Base-by-base conservation (phyloP, 2,888 invertebrate species). In the Eristalinus sepulchralis region DNA sequence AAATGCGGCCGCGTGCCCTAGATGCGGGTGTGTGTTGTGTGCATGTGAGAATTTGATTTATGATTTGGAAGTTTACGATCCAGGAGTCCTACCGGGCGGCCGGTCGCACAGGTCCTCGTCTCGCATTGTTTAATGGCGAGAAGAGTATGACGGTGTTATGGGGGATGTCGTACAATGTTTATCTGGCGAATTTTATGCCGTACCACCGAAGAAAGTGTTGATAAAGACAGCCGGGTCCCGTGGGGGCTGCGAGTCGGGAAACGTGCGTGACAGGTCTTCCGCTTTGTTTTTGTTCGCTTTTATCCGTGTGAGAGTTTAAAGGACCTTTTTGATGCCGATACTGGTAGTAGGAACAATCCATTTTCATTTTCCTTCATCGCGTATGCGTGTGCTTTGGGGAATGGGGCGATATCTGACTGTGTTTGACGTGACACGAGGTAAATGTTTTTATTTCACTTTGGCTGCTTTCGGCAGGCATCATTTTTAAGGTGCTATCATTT, bases 201-300 rank as follows among this genome's bases (percentile, higher is more conserved):
- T 64, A 70, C 55, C 27, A 68, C 22, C 34, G 77, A 55, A 78
- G 47, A 78, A 78, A 70, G 78, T 67, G 80, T 80, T 80, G 80
- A 80, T 67, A 73, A 67, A 73, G 67, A 66, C 22, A 60, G 53
- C 72, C 34, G 53, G 64, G 78, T 71, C 57, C 31, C 57, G 20
- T 20, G 20, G 31, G 63, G 24, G 17, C 17, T 39, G 47, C 47
- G 47, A 47, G 17, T 47, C 47, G 1, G 17, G 1, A 5, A 47
- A 4, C 47, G 47, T 71, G 64, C 57, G 36, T 53, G 39, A 78
- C n/a, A 68, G 47, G 17, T 47, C 60, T 60, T 60, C n/a, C 24
- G 53, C 34, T 20, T 13, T 27, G 20, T 20, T 22, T 31, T 47
- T 27, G 27, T 22, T 67, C 27, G 33, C 31, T 55, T 20, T 17